Conservation (phyloP, 1,140 invertebrate genomes). For the Papilio aristodemus region DNA sequence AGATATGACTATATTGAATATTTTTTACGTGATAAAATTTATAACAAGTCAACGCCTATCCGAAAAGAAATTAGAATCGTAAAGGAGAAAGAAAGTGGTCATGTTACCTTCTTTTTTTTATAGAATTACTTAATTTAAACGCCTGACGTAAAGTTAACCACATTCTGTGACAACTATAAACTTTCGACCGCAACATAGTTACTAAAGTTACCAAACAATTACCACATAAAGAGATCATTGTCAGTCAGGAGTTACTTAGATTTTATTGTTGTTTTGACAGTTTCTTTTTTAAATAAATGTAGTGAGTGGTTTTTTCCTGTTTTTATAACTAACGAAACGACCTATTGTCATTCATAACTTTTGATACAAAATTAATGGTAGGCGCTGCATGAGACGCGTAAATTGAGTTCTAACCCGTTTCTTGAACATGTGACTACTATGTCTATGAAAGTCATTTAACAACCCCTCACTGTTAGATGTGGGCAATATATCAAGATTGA, state of each 20-base stretch:
- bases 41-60: too few species aligned
- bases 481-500: too few species aligned
- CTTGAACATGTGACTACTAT: too few species aligned
- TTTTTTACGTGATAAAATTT: too few species aligned
- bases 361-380: background rate
- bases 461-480: too few species aligned
- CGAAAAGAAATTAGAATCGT: too few species aligned
- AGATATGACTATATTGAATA: background rate
- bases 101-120: background rate
- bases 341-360: background rate
- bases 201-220: background rate
- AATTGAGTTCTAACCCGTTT: background rate
- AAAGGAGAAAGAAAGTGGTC: too few species aligned
- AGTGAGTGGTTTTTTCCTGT: too few species aligned
- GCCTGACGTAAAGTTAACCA: background rate
- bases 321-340: background rate
- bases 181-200: background rate
- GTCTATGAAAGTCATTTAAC: too few species aligned
- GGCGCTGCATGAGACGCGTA: background rate
- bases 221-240: background rate
- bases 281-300: too few species aligned
- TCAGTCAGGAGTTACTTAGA: background rate
- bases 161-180: conserved; percentile 1
- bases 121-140: background rate
- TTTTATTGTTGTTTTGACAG: background rate